Evolutionary conservation across 2,888 invertebrate species (phyloP).

Genomic region (Parnassius orleans): DNA sequence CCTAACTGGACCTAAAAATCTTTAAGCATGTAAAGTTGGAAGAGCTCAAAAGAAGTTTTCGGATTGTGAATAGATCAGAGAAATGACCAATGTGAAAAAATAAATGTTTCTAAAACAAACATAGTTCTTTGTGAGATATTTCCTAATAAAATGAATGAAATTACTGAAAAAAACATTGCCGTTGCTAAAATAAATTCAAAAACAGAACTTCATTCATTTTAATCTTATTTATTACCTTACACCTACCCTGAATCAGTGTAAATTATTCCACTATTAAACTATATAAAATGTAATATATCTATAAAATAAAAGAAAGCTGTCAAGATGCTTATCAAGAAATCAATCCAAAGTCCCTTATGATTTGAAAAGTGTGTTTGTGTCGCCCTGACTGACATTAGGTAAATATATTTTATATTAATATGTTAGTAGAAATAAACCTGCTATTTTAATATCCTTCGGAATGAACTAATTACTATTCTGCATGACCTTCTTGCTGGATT

Average conservation of each 20-base stretch:
- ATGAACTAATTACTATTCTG: constrained; percentile 71
- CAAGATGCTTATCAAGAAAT: constrained; percentile 76
- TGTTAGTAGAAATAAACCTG: constrained; percentile 66
- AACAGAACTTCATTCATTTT: constrained; percentile 26
- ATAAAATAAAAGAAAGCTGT: constrained; percentile 67
- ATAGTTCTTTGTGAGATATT: constrained; percentile 46
- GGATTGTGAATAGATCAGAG: constrained; percentile 67
- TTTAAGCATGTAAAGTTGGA: constrained; percentile 29
- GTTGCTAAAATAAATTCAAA: constrained; percentile 42
- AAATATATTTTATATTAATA: constrained; percentile 77
- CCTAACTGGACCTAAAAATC: constrained; percentile 17
- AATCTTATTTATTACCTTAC: constrained; percentile 11
- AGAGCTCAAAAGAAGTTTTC: constrained; percentile 44
- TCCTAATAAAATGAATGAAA: constrained; percentile 46
- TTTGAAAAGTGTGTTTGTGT: constrained; percentile 73
- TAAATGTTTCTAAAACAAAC: constrained; percentile 73
- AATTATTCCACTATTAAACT: constrained; percentile 4
- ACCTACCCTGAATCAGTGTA: constrained; percentile 13
- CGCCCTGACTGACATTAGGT: constrained; percentile 76
- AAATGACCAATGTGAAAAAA: constrained; percentile 76
- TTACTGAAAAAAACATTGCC: constrained; percentile 12
- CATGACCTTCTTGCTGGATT: constrained; percentile 63
- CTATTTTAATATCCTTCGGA: constrained; percentile 70
- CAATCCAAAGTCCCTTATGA: constrained; percentile 57
- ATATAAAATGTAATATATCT: constrained; percentile 27